phyloP scores from a whole-genome alignment of 2,797 vertebrate genomes.

The Sebastes oblongus region DNA sequence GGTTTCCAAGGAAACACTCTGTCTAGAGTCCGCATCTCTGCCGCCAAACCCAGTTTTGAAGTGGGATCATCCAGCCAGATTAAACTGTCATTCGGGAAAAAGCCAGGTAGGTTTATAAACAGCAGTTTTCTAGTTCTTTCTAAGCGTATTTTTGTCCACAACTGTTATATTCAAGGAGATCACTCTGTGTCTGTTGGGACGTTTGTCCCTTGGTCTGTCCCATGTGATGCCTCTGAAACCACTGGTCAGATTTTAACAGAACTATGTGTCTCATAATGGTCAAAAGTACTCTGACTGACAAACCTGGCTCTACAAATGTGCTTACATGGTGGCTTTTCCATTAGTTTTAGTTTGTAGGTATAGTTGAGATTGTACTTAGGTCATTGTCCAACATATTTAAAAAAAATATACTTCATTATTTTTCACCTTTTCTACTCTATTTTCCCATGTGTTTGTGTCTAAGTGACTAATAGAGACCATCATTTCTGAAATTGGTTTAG shows the following conservation, averaged over 20 bases:
- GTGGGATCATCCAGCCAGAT: conserved; percentile 93
- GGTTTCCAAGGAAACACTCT: conserved; percentile 80
- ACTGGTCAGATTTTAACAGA: neutral
- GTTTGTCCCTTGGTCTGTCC: neutral
- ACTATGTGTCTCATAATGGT: neutral
- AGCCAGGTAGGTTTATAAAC: conserved; percentile 72
- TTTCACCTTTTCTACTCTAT: no score
- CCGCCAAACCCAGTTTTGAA: conserved; percentile 92
- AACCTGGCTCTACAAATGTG: neutral
- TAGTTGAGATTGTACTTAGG: neutral
- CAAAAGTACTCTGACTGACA: neutral
- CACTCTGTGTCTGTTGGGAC: neutral
- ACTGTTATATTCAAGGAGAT: neutral
- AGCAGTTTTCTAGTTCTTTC: neutral
- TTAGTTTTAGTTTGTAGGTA: neutral
- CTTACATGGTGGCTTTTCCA: neutral
- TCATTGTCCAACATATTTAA: neutral
- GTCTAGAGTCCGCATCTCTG: conserved; percentile 80
- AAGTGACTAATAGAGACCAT: no score
- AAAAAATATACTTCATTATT: neutral
- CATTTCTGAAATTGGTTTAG: no score
- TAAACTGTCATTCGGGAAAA: conserved; percentile 86
- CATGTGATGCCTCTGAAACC: neutral
- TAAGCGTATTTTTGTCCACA: neutral
- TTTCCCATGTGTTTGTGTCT: neutral